Evolutionary conservation across 2,888 invertebrate genomes (phyloP).

Genomic region (Leptinotarsa peninsularis): DNA sequence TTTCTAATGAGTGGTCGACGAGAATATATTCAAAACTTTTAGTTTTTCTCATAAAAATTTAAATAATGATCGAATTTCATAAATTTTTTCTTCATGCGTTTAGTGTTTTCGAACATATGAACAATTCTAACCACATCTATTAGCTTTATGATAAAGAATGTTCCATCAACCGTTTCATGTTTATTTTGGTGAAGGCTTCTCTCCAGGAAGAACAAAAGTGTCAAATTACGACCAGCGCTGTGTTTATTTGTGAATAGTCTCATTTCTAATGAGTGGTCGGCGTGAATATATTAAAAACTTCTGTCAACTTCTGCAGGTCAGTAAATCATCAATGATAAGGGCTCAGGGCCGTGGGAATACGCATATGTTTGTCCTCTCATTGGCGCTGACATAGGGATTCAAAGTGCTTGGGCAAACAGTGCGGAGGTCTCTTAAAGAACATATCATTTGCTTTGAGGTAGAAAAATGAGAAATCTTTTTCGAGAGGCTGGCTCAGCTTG

Average conservation of each 20-base stretch:
- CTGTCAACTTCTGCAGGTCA: conserved; percentile 23
- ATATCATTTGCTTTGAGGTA: conserved; percentile 49
- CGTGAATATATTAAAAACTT: background rate
- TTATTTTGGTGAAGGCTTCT: no score
- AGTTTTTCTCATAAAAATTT: no score
- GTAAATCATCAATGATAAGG: conserved; percentile 38
- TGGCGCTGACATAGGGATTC: conserved; percentile 62
- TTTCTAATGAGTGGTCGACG: no score
- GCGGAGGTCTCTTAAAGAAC: conserved; percentile 54
- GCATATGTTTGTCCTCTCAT: conserved; percentile 50
- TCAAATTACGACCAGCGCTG: background rate
- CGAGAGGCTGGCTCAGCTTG: conserved; percentile 33
- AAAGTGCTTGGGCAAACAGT: conserved; percentile 65
- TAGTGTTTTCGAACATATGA: no score
- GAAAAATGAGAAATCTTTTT: conserved; percentile 32
- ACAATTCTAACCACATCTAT: no score
- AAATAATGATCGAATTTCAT: no score
- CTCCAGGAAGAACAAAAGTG: background rate
- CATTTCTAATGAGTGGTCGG: background rate
- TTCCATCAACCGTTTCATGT: no score
- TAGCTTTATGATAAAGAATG: no score
- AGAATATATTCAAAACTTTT: no score
- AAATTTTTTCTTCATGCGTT: no score
- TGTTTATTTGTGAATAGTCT: background rate
- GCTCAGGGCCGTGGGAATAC: conserved; percentile 52